Conservation (phyloP, 2,797 vertebrate genomes). For the Peromyscus nudipes region DNA sequence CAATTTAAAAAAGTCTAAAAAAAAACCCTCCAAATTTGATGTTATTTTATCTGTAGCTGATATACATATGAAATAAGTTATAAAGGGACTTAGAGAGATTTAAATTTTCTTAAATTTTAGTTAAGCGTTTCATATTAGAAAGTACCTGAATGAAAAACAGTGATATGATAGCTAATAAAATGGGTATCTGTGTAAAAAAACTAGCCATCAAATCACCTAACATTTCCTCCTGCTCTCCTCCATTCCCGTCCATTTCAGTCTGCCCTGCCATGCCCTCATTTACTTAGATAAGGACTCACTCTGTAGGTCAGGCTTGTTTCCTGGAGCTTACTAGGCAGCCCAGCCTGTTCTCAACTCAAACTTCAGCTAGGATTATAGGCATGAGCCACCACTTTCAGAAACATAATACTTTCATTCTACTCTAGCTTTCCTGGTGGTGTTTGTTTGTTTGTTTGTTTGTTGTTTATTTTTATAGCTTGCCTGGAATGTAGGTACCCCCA, state of each 20-base stretch:
- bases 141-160: conserved; percentile 14
- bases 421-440: neutral
- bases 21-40: neutral
- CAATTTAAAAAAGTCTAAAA: no score
- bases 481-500: neutral
- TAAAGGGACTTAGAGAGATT: neutral
- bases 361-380: neutral
- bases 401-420: neutral
- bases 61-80: neutral
- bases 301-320: neutral
- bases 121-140: neutral
- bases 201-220: neutral
- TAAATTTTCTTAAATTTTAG: neutral
- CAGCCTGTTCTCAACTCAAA: neutral
- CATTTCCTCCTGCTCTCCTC: neutral
- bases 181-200: neutral
- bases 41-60: neutral
- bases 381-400: neutral
- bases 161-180: neutral
- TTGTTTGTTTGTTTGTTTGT: neutral
- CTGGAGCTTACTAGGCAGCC: neutral
- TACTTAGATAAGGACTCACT: no score
- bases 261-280: neutral
- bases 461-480: neutral
- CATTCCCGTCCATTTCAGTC: neutral